phyloP scores from a whole-genome alignment of 2,113 vertebrate species.

The Numenius arquata region DNA sequence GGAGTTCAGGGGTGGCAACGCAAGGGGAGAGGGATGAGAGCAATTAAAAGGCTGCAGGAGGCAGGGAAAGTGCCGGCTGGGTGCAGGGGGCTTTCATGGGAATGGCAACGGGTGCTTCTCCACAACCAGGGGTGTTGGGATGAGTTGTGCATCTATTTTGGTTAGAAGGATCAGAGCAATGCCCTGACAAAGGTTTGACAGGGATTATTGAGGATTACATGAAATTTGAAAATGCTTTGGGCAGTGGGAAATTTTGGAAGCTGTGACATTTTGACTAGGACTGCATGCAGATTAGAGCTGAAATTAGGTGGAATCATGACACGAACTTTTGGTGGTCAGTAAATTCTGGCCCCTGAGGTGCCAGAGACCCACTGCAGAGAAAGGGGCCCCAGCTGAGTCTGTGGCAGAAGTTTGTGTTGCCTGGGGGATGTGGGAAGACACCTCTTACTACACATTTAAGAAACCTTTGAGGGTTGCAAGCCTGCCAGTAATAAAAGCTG shows the following conservation, averaged over 20 bases:
- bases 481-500: background rate
- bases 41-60: background rate
- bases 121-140: background rate
- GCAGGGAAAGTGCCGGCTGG: background rate
- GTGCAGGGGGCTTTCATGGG: background rate
- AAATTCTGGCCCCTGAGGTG: background rate
- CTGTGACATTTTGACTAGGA: background rate
- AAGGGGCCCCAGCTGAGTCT: background rate
- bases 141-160: background rate
- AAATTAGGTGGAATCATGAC: background rate
- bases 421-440: background rate
- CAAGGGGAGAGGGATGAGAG: background rate
- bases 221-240: background rate
- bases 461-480: background rate
- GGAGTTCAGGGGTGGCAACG: background rate
- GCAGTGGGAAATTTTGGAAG: background rate
- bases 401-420: background rate
- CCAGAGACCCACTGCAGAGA: background rate
- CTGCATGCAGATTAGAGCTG: background rate
- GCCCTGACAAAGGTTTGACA: background rate
- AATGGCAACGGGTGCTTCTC: rapidly evolving
- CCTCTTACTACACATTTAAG: background rate
- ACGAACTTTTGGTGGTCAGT: background rate
- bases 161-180: background rate
- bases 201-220: background rate